Evolutionary conservation across 2,797 vertebrate species (phyloP).

Genomic region (Neoniphon sammara): DNA sequence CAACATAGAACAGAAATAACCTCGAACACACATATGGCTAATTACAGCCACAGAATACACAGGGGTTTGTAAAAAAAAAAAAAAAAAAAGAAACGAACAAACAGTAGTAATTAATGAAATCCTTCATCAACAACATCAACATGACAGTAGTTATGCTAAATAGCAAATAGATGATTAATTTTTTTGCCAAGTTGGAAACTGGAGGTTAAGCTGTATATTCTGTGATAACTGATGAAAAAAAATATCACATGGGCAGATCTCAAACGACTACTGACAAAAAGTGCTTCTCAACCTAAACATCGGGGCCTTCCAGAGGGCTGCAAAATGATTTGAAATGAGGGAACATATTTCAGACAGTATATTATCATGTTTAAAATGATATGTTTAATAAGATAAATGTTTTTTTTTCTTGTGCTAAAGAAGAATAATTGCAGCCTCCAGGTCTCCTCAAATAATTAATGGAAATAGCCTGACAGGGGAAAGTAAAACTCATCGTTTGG

Average conservation of each 20-base stretch:
- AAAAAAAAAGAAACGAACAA: conserved; percentile 8
- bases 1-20: conserved; percentile 83
- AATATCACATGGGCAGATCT: conserved; percentile 51
- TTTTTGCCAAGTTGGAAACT: conserved; percentile 80
- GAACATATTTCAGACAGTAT: too few species aligned
- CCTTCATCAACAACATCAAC: conserved; percentile 66
- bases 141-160: conserved; percentile 70
- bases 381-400: neutral
- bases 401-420: conserved; percentile 2
- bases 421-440: conserved; percentile 8
- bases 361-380: neutral
- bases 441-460: conserved; percentile 29
- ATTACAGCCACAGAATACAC: conserved; percentile 79
- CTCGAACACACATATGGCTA: conserved; percentile 78
- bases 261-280: conserved; percentile 60
- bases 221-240: conserved; percentile 84
- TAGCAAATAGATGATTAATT: conserved; percentile 72
- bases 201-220: conserved; percentile 88
- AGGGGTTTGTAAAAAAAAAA: conserved; percentile 81
- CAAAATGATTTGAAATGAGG: conserved; percentile 1
- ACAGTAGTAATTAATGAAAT: conserved; percentile 66
- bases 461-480: neutral
- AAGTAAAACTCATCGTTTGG: conserved; percentile 17
- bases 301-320: conserved; percentile 6
- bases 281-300: conserved; percentile 59